phyloP scores from a whole-genome alignment of 2,888 invertebrate species.

The Caenorhabditis sp. region DNA sequence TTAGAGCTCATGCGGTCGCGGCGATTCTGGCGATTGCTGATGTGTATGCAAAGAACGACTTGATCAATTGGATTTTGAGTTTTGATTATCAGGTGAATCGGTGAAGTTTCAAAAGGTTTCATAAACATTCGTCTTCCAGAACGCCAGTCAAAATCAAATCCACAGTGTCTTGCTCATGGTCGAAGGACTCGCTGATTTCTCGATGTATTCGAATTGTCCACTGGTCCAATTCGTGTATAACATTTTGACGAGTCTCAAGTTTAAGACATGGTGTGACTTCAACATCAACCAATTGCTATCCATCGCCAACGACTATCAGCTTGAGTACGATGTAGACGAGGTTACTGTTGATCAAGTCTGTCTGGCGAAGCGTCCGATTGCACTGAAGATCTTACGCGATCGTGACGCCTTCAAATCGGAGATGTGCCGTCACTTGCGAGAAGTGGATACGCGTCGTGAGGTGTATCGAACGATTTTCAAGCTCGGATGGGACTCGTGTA shows the following conservation, averaged over 20 bases:
- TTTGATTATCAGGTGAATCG: too few species aligned
- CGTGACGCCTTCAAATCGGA: conserved; percentile 58
- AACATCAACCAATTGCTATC: conserved; percentile 49
- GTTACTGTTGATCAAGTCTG: conserved; percentile 16
- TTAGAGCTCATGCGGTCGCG: conserved; percentile 74
- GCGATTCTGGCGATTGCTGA: conserved; percentile 73
- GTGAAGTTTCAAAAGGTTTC: background rate
- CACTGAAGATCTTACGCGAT: conserved; percentile 32
- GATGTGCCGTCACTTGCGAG: conserved; percentile 34
- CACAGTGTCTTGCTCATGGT: conserved; percentile 48
- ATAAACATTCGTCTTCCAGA: background rate
- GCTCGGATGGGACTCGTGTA: conserved; percentile 51
- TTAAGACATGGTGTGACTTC: conserved; percentile 45
- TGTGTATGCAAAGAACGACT: conserved; percentile 48
- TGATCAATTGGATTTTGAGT: conserved; percentile 34
- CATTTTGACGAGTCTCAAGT: background rate
- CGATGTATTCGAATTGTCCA: background rate
- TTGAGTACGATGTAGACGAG: conserved; percentile 58
- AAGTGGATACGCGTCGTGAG: conserved; percentile 50
- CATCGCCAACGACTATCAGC: conserved; percentile 13
- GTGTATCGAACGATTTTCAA: conserved; percentile 50
- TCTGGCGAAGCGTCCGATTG: conserved; percentile 45
- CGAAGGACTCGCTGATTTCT: conserved; percentile 21
- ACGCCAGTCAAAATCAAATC: conserved; percentile 54
- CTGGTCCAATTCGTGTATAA: background rate